Base-by-base conservation (phyloP, 2,888 invertebrate genomes). In the Ernsta delagoae region DNA sequence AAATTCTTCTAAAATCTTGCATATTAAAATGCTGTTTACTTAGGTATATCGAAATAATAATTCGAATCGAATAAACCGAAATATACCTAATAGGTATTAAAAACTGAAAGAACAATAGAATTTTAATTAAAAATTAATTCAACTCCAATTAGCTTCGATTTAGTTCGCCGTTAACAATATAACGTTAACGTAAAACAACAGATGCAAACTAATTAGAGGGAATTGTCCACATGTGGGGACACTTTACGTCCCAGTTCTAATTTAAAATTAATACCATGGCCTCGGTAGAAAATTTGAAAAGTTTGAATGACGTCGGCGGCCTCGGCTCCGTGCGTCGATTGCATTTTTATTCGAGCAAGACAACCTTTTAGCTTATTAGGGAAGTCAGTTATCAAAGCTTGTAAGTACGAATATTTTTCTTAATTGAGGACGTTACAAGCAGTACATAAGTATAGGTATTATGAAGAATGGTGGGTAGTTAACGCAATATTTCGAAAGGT, bases 351-450 rank as follows among this genome's bases (percentile, higher is more conserved):
- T 89, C 85, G 81, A 86, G 84, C 79, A 88, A 88, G 87, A 90
- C 89, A 89, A 87, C 88, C 90, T 88, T 88, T 89, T 90, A 90
- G 90, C 90, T 92, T 91, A 91, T 92, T 90, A 91, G 86, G 86
- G 86, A 87, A 86, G 85, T 85, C 87, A 80, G 88, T 3, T 24
- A 24, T 24, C 24, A 24, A 24, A 24, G 24, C 24, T 24, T 24
- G 24, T 24, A 24, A 24, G 24, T 24, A 24, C 24, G 24, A 24
- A 24, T 24, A 24, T 24, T 24, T 24, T 24, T 24, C 3, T 24
- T 24, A 24, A 24, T 1, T 24, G 1, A 24, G 24, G 24, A 1
- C 24, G 24, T 24, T 24, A 3, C 24, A 24, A 24, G 24, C 24
- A 24, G 24, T 24, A 24, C 24, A 1, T 24, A 24, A 24, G 24